Evolutionary conservation across 2,113 vertebrate species (phyloP).

Genomic region (Puffinus mauretanicus): DNA sequence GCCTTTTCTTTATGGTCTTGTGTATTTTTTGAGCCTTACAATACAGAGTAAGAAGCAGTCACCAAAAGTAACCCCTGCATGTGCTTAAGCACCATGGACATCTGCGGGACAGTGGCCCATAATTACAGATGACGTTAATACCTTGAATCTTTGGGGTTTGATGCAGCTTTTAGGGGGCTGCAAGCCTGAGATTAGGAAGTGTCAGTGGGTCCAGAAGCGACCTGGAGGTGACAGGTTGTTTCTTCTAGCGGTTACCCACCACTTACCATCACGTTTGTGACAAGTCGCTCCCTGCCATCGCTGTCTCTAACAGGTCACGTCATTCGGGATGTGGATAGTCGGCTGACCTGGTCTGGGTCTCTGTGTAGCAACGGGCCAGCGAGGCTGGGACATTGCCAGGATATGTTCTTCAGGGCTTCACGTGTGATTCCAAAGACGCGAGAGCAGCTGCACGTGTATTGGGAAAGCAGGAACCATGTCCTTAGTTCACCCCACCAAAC

Average conservation of each 20-base stretch:
- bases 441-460: neutral
- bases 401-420: neutral
- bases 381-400: neutral
- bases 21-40: neutral
- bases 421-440: accelerated
- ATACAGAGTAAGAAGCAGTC: neutral
- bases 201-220: neutral
- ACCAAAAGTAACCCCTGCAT: neutral
- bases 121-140: neutral
- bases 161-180: neutral
- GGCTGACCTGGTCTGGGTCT: neutral
- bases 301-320: neutral
- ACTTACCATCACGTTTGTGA: neutral
- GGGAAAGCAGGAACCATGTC: neutral
- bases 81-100: neutral
- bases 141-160: neutral
- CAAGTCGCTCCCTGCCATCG: neutral
- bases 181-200: neutral
- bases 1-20: neutral
- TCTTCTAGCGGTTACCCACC: neutral
- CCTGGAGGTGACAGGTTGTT: neutral
- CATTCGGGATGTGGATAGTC: accelerated
- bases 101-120: neutral
- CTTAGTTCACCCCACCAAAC: neutral
- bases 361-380: too few species aligned